Evolutionary conservation across 1,140 invertebrate genomes (phyloP), one percentile per base, ranked within the genome.

Genomic region (Brachionus calyciflorus): DNA sequence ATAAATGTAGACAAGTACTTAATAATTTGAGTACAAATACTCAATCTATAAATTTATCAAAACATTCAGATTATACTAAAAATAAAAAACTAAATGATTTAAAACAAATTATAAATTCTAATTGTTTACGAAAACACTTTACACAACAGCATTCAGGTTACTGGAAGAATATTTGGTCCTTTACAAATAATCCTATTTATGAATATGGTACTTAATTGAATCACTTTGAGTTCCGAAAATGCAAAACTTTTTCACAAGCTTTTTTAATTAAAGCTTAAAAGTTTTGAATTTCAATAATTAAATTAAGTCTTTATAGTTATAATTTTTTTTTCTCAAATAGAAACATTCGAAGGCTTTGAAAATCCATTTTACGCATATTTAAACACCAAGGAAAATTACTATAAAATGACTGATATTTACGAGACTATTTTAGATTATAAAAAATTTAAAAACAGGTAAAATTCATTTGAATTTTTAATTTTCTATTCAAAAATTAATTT

Each of bases 171-270:
- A 65, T 65, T 10, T 65, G 60, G 60, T 44, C 40, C 33, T 65
- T 65, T 65, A 65, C 60, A 14, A 5, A 7, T 65, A 65, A 65
- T 44, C 60, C 60, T 10, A 65, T 65, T n/a, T 65, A 65, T 28
- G 41, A 65, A 41, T 41, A 21, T 65, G 60, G 60, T 65, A 65
- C 14, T 14, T 3, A 65, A 24, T 26, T 40, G 57, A 63, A 63
- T 17, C 30, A 24, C 5, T 7, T 30, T 30, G 12, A 17, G 21
- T 28, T 60, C 24, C 24, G 9, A 26, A 7, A 1, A 55, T 28
- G n/a, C 14, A 26, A 55, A n/a, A 0, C 9, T 55, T n/a, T n/a
- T n/a, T n/a, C n/a, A n/a, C n/a, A n/a, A n/a, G n/a, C n/a, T n/a
- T n/a, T n/a, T n/a, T n/a, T n/a, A n/a, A n/a, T n/a, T n/a, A n/a